These are phyloP conservation scores for Thalassaphorura encarpata DNA, from an alignment of 1,140 invertebrate genomes.

Conservation along the genomic window DNA sequence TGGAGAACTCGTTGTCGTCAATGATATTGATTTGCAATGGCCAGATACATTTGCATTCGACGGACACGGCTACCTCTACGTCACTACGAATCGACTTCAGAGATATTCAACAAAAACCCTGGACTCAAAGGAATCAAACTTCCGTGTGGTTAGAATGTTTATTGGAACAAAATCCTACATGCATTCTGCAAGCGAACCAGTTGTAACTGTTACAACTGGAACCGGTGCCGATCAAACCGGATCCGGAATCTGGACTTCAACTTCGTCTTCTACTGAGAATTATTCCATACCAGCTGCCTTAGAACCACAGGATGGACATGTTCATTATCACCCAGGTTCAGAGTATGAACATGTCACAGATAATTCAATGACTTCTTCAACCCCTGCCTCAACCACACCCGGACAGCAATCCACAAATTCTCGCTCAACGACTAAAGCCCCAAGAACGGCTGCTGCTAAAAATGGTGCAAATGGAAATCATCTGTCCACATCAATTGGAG, in stretches of 20 bases:
- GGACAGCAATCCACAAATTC: no score
- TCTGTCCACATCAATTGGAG: no score
- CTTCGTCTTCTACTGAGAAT: background rate
- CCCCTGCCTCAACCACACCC: no score
- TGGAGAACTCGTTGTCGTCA: slow-evolving; percentile 31
- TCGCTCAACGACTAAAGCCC: no score
- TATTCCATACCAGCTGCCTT: background rate
- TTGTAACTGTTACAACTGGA: background rate
- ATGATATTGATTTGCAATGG: slow-evolving; percentile 56
- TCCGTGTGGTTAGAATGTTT: slow-evolving; percentile 47
- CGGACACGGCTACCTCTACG: slow-evolving; percentile 50
- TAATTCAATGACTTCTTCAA: background rate
- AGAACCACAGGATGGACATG: background rate
- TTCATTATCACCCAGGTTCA: background rate
- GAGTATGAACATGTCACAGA: background rate
- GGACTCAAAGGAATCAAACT: slow-evolving; percentile 46
- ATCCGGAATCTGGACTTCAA: background rate
- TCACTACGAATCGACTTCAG: slow-evolving; percentile 53
- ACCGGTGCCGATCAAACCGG: background rate
- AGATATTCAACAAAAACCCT: slow-evolving; percentile 49
- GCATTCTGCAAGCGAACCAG: background rate
- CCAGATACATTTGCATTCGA: slow-evolving; percentile 59
- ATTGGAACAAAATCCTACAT: slow-evolving; percentile 35
- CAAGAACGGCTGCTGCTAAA: no score
- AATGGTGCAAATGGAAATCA: no score